Percentiles rank a stretch among this genome's conserved stretches.
Evolutionary conservation across 2,888 invertebrate species (phyloP).

Genomic region (Hirudinaria manillensis): DNA sequence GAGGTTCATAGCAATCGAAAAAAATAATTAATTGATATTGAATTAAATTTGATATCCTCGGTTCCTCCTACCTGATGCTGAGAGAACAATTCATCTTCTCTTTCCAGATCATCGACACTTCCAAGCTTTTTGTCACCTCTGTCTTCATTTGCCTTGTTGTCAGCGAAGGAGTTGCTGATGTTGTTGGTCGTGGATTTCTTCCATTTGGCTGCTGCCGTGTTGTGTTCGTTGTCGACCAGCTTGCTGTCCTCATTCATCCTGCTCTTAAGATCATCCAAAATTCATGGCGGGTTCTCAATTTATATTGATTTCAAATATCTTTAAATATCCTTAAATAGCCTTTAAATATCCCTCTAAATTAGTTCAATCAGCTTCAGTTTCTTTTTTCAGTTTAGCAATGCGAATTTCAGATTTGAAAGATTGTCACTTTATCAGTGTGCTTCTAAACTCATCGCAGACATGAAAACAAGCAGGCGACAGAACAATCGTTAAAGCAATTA

Average conservation of each 20-base stretch:
- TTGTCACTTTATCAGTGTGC: too few relatives aligned
- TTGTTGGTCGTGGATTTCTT: neutral
- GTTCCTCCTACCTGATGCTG: slow-evolving; percentile 1
- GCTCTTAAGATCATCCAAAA: too few relatives aligned
- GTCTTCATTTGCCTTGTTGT: neutral
- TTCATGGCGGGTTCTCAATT: too few relatives aligned
- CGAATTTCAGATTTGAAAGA: too few relatives aligned
- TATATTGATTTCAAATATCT: too few relatives aligned
- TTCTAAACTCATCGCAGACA: too few relatives aligned
- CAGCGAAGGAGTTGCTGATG: neutral
- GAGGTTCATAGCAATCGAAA: neutral
- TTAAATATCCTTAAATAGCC: too few relatives aligned
- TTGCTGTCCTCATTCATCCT: slow-evolving; percentile 2
- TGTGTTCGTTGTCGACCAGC: slow-evolving; percentile 8
- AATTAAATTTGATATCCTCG: neutral
- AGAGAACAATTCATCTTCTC: neutral
- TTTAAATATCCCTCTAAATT: too few relatives aligned
- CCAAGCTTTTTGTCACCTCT: neutral
- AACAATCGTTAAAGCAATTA: too few relatives aligned
- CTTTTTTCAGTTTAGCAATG: too few relatives aligned
- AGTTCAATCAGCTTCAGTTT: too few relatives aligned
- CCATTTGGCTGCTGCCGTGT: slow-evolving; percentile 9
- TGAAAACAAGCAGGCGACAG: too few relatives aligned
- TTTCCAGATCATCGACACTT: neutral
- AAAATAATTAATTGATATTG: neutral